Evolutionary conservation across 2,888 invertebrate species (phyloP).

Genomic region (Chymomyza amoena): DNA sequence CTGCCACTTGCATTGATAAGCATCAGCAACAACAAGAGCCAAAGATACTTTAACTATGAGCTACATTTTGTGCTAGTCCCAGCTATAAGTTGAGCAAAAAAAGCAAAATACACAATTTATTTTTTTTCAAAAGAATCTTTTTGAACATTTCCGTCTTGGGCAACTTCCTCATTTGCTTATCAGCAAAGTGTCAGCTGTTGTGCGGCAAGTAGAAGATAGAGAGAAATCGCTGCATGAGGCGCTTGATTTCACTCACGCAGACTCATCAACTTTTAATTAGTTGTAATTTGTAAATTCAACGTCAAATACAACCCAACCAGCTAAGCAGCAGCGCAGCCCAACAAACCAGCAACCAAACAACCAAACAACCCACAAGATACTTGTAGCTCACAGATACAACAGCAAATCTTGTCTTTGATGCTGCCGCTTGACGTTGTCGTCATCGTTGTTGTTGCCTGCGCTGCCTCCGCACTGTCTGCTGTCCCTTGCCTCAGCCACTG

Average conservation of each 20-base stretch:
- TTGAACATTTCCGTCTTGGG: conserved; percentile 5
- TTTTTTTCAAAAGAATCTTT: conserved; percentile 47
- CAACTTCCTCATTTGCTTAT: conserved; percentile 64
- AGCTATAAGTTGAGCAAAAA: conserved; percentile 13
- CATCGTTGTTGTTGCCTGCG: conserved; percentile 30
- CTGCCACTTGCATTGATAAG: neutral
- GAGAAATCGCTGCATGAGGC: conserved; percentile 25
- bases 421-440: conserved; percentile 38
- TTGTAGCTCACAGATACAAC: neutral
- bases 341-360: neutral
- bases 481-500: conserved; percentile 28
- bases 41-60: neutral
- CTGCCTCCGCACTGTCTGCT: conserved; percentile 23
- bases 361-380: neutral
- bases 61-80: neutral
- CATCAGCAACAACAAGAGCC: conserved; percentile 7
- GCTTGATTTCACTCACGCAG: conserved; percentile 72
- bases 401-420: conserved; percentile 29
- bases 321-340: conserved; percentile 13
- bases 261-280: conserved; percentile 76
- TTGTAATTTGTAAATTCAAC: conserved; percentile 75
- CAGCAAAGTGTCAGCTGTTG: conserved; percentile 17
- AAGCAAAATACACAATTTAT: neutral
- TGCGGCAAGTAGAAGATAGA: conserved; percentile 6
- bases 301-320: conserved; percentile 54